Evolutionary conservation across 2,113 vertebrate genomes (phyloP), one percentile per base, ranked within the genome.

Genomic region (Semnornis frantzii): DNA sequence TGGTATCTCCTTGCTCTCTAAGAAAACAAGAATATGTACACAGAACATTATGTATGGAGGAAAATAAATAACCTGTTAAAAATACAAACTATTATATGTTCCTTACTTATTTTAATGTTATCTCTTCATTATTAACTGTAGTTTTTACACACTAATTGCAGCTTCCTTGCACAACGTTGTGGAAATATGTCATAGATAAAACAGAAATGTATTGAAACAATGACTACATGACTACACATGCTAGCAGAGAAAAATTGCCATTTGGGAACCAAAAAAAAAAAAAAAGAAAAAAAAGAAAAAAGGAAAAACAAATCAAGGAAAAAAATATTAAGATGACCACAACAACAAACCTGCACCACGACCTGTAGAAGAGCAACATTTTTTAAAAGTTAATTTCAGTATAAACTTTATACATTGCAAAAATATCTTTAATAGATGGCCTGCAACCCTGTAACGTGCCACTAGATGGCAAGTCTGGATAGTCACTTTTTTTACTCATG

Each of bases 401-500:
- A 11, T 18, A 15, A 71, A 72, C 3, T 72, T 57, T 4, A 60
- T 8, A 54, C 9, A 44, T 17, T 15, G 15, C 12, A 70, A 57
- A 74, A 89, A 15, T 8, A 34, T 3, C 18, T 72, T 44, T 12
- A 55, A 31, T 25, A 13, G n/a, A 15, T 25, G 21, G 30, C 15
- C 25, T 94, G 94, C 92, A 96, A 83, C 30, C 28, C 75, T 87
- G 58, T 33, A 62, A 68, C 10, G 10, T 6, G 65, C 96, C 96
- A 96, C 96, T 95, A 97, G 94, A 87, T 92, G 95, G 96, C 96
- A 94, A 90, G 82, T 93, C 83, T 83, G 89, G 72, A 77, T 15
- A 90, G 57, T 77, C 16, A 17, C 5, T n/a, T 58, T 94, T 59
- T 95, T 55, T 13, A 60, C n/a, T 78, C 23, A 5, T 3, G 2